A percentile compares a stretch with the other conserved stretches of the same genome.
These are phyloP conservation scores for Ctenopoma kingsleyae DNA, from an alignment of 2,797 vertebrate genomes.

Conservation along the genomic window DNA sequence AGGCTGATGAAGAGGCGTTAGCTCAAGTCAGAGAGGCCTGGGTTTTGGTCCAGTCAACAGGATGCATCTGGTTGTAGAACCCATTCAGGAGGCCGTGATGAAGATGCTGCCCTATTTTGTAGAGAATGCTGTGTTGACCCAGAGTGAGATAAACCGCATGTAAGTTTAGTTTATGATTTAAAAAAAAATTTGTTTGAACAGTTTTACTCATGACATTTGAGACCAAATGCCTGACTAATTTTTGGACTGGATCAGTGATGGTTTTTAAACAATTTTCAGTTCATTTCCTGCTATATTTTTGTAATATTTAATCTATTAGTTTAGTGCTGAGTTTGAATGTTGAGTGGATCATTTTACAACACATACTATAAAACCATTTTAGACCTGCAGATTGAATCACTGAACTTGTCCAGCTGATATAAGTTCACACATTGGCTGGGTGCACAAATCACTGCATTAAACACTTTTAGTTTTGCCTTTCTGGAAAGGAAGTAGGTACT, in stretches of 20 bases:
- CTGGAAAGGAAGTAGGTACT: constrained; percentile 19
- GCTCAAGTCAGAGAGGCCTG: constrained; percentile 24
- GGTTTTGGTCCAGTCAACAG: constrained; percentile 55
- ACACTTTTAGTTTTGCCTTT: not conserved
- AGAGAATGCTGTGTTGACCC: constrained; percentile 85
- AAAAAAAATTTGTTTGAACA: constrained; percentile 5
- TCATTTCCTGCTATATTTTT: not conserved
- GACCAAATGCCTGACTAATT: not conserved
- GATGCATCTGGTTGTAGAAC: constrained; percentile 84
- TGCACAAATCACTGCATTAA: not conserved
- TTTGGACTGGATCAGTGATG: not conserved
- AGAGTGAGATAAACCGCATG: constrained; percentile 86
- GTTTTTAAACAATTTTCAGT: not conserved
- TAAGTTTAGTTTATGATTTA: constrained; percentile 68
- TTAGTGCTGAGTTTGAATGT: not conserved
- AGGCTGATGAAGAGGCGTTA: constrained; percentile 57
- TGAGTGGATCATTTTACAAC: not conserved
- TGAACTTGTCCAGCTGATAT: constrained; percentile 8
- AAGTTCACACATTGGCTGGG: not conserved
- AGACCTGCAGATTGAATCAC: constrained; percentile 22
- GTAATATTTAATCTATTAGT: not conserved
- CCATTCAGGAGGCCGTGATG: constrained; percentile 78
- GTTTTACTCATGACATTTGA: not conserved
- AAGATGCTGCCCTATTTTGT: constrained; percentile 87
- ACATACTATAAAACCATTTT: constrained; percentile 1